A percentile compares a stretch with the other conserved stretches of the same genome.
Conservation (phyloP, 2,797 vertebrate genomes). For the Etheostoma nigrum region DNA sequence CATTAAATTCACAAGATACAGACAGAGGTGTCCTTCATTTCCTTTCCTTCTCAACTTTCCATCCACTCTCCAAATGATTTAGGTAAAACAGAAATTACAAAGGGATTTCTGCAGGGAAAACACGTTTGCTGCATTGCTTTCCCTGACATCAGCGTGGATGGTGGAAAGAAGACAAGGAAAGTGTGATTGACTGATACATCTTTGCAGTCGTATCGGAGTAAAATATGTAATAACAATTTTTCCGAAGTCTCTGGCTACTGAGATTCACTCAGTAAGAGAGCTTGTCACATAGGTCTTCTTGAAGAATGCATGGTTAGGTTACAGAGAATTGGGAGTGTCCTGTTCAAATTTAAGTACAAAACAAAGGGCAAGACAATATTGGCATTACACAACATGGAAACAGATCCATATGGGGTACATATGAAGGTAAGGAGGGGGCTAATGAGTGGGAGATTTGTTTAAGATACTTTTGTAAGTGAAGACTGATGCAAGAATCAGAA, state of each 20-base stretch:
- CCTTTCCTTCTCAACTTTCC: constrained; percentile 40
- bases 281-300: constrained; percentile 42
- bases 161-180: constrained; percentile 42
- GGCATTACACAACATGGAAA: constrained; percentile 51
- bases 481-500: constrained; percentile 38
- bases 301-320: constrained; percentile 49
- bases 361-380: constrained; percentile 60
- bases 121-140: constrained; percentile 12
- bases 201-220: constrained; percentile 9
- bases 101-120: constrained; percentile 30
- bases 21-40: constrained; percentile 54
- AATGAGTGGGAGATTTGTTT: constrained; percentile 46
- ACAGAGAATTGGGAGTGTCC: constrained; percentile 30
- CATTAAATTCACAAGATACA: constrained; percentile 48
- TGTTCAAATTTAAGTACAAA: constrained; percentile 44
- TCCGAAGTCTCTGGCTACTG: constrained; percentile 43
- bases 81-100: constrained; percentile 8
- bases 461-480: constrained; percentile 49
- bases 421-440: constrained; percentile 8
- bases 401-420: constrained; percentile 11
- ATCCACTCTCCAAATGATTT: constrained; percentile 14
- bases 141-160: constrained; percentile 28
- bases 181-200: constrained; percentile 40
- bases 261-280: constrained; percentile 48
- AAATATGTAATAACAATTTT: constrained; percentile 33